These are phyloP conservation scores for Cyclargus thomasi DNA, from an alignment of 1,140 invertebrate genomes.

Conservation along the genomic window DNA sequence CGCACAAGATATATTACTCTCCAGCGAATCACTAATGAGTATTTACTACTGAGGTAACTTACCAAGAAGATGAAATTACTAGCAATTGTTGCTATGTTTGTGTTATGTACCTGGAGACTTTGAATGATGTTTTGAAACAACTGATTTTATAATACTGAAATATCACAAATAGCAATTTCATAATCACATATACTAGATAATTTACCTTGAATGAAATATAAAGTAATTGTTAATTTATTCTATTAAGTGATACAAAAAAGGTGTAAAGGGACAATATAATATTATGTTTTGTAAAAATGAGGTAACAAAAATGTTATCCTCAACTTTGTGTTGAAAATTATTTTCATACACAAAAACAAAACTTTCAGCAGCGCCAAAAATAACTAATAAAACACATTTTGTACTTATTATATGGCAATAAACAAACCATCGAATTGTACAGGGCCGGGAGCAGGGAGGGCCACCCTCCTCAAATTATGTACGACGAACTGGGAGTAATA, in stretches of 20 bases:
- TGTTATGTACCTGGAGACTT: neutral
- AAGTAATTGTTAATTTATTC: too few relatives aligned
- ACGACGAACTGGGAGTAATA: slow-evolving; percentile 75
- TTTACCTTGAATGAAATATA: too few relatives aligned
- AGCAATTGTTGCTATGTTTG: neutral
- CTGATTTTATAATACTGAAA: too few relatives aligned
- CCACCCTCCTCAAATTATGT: slow-evolving; percentile 72
- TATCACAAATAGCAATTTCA: too few relatives aligned
- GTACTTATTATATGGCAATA: slow-evolving; percentile 50
- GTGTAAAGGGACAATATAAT: too few relatives aligned
- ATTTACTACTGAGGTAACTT: slow-evolving; percentile 30
- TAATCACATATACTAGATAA: too few relatives aligned
- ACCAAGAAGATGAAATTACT: slow-evolving; percentile 7
- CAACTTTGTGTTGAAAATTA: neutral
- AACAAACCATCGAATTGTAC: slow-evolving; percentile 69
- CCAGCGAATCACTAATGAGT: slow-evolving; percentile 44
- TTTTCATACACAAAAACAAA: neutral
- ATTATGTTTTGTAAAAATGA: too few relatives aligned
- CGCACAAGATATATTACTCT: slow-evolving; percentile 43
- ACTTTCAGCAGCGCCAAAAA: neutral
- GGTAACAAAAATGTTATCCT: neutral
- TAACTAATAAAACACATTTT: slow-evolving; percentile 7
- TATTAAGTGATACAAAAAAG: too few relatives aligned
- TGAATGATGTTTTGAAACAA: too few relatives aligned
- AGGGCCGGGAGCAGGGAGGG: slow-evolving; percentile 43